Evolutionary conservation across 2,113 vertebrate species (phyloP), one percentile per base, ranked within the genome.

Genomic region (Panthera uncia): DNA sequence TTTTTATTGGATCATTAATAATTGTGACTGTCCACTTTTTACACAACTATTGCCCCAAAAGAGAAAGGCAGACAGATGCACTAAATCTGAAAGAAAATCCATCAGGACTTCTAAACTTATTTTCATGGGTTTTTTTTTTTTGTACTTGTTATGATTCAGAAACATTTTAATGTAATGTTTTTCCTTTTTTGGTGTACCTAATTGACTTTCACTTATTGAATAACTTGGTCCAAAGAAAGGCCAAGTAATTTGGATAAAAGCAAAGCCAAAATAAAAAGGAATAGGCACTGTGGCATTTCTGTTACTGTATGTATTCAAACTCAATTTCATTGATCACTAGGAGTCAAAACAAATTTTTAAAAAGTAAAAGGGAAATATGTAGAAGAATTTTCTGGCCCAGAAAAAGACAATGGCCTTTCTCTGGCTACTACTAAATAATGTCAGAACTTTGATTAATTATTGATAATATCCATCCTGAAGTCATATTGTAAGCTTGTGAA

Each of bases 381-480:
- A 31, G 36, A 83, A 69, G 45, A 84, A 78, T 3, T 66, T 83
- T 87, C 41, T 68, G 21, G 50, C 16, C 16, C 52, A 76, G 7
- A 41, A 89, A 68, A 86, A 92, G 38, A 50, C 6, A 71, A 8
- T 18, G 45, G 83, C 21, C 6, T 65, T 7, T 76, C 27, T 85
- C 31, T 89, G 36, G 82, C 82, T 89, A 15, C 65, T 84, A 66
- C 52, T 95, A 92, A 98, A 87, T 82, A 92, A 88, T 79, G 11
- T 94, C 68, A 78, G 73, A 74, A 8, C 63, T 96, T 91, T 76
- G 74, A 91, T 95, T 84, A 94, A 95, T 88, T 94, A 91, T 93
- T 93, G 31, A 87, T n/a, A 81, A 91, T 63, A 16, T 13, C 6
- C 57, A 85, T 90, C 16, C 2, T 33, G 14, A 92, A 88, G 88